Evolutionary conservation across 2,113 vertebrate species (phyloP), one percentile per base, ranked within the genome.

Genomic region (Marmota monax): DNA sequence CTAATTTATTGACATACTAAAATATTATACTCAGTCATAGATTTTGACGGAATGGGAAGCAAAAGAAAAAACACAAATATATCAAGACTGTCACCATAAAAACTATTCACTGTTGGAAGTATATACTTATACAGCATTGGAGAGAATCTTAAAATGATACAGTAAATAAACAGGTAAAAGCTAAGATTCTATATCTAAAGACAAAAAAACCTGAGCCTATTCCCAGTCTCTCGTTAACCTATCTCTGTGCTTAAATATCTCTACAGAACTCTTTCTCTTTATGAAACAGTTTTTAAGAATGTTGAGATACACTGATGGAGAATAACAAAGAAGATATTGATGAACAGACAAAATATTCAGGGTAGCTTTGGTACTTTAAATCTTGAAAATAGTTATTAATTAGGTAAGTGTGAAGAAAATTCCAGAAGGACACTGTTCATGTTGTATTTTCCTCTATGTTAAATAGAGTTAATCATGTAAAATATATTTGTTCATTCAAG

Each of bases 381-480:
- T 29, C 39, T 87, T 84, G 22, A 65, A 82, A 82, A 87, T 65
- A 22, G 7, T 80, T 84, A 84, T 92, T 77, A 83, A 93, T 67
- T 85, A 25, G 58, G 56, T 58, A 58, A 58, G 18, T 56, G 10
- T 37, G 74, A 70, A 86, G 1, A 32, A 7, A 53, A 73, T 73
- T 90, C 4, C 22, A 77, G 11, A 63, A 94, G 34, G 12, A 79
- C 7, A 90, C 1, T 48, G 4, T 37, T 73, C 48, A 83, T 27
- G 17, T 5, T 58, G 17, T 13, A 51, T 34, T 85, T 34, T 90
- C 34, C 37, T 82, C 10, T 22, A 45, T 23, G 77, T 22, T 65
- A 1, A 79, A 84, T 1, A 77, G 6, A 91, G 5, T 4, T 39
- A 37, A 58, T 23, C 14, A 51, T 23, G 1, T 48, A 14, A 91